phyloP scores from a whole-genome alignment of 2,888 invertebrate species.

The Spicauda simplicius region DNA sequence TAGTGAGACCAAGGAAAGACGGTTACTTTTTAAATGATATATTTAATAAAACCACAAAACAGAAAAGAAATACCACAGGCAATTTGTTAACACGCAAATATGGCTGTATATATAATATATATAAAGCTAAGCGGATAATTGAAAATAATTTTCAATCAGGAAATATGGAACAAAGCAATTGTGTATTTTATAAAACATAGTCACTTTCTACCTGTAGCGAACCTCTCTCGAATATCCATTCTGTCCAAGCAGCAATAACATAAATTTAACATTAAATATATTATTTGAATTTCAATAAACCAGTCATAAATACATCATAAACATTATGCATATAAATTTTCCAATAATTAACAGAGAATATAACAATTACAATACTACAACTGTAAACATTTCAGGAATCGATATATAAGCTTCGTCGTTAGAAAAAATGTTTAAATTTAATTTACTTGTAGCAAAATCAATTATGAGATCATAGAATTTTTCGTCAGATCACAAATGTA shows the following conservation, averaged over 20 bases:
- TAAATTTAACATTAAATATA: slow-evolving; percentile 47
- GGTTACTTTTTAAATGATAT: slow-evolving; percentile 63
- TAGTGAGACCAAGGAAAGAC: slow-evolving; percentile 69
- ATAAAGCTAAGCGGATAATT: slow-evolving; percentile 35
- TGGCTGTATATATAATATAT: slow-evolving; percentile 25
- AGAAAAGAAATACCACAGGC: slow-evolving; percentile 64
- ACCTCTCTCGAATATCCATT: slow-evolving; percentile 77
- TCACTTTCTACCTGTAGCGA: slow-evolving; percentile 71
- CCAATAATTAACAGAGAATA: slow-evolving; percentile 70
- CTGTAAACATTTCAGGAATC: slow-evolving; percentile 50
- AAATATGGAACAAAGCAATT: slow-evolving; percentile 51
- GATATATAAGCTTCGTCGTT: slow-evolving; percentile 40
- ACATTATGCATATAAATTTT: slow-evolving; percentile 67
- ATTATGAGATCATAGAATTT: slow-evolving; percentile 10
- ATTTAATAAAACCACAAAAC: slow-evolving; percentile 70
- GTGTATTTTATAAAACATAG: slow-evolving; percentile 42
- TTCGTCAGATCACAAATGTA: background rate
- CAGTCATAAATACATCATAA: slow-evolving; percentile 66
- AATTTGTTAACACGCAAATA: slow-evolving; percentile 54
- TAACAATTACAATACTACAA: slow-evolving; percentile 49
- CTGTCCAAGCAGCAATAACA: slow-evolving; percentile 78
- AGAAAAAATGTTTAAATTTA: slow-evolving; percentile 24
- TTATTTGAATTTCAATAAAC: slow-evolving; percentile 54
- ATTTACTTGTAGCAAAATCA: slow-evolving; percentile 25
- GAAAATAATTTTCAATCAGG: slow-evolving; percentile 25